phyloP scores from a whole-genome alignment of 2,888 invertebrate species.

The Alloplasta piceator region DNA sequence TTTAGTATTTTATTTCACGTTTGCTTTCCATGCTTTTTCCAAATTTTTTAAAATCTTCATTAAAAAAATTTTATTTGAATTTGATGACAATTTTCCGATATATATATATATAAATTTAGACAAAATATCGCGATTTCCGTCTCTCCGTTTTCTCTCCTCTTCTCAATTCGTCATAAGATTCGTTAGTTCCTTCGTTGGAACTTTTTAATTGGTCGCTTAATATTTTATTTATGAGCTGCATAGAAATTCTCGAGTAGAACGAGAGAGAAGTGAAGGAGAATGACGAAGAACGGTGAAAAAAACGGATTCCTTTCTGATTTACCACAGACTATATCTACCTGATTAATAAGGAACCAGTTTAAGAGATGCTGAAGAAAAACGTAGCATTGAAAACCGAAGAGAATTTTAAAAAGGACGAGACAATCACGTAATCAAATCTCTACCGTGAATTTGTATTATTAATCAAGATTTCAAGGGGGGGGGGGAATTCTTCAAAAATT shows the following conservation, averaged over 20 bases:
- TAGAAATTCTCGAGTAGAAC: conserved; percentile 64
- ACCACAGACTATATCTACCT: conserved; percentile 36
- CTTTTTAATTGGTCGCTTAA: conserved; percentile 77
- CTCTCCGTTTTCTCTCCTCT: not conserved
- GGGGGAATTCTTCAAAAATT: too few relatives aligned
- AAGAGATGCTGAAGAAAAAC: conserved; percentile 47
- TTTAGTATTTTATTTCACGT: too few relatives aligned
- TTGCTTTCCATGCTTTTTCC: too few relatives aligned
- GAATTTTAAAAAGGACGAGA: conserved; percentile 29
- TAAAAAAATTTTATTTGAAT: too few relatives aligned
- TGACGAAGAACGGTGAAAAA: conserved; percentile 12
- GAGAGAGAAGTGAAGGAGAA: conserved; percentile 27
- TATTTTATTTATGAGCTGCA: conserved; percentile 77
- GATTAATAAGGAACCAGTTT: conserved; percentile 58
- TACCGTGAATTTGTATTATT: conserved; percentile 36
- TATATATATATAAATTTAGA: too few relatives aligned
- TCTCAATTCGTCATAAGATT: conserved; percentile 45
- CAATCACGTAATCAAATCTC: conserved; percentile 52
- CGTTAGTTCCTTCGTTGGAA: conserved; percentile 75
- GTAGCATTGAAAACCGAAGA: conserved; percentile 28
- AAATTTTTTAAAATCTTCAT: too few relatives aligned
- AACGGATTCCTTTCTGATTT: not conserved
- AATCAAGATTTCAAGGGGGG: conserved; percentile 23
- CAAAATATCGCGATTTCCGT: not conserved
- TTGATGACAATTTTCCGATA: too few relatives aligned